phyloP scores from a whole-genome alignment of 2,888 invertebrate genomes.

The Hylaea fasciaria region DNA sequence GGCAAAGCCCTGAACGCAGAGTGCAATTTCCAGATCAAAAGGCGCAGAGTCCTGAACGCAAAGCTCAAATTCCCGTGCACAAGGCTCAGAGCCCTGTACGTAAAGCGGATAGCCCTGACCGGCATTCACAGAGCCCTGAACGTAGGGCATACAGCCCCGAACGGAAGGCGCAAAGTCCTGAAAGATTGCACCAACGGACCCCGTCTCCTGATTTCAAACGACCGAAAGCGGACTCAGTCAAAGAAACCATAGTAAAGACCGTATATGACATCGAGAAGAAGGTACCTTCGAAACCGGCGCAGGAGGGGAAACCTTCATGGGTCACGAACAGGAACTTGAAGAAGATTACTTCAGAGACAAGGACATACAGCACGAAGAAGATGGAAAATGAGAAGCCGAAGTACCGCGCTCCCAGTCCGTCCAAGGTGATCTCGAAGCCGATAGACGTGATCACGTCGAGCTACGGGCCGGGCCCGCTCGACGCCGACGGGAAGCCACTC shows the following conservation, averaged over 20 bases:
- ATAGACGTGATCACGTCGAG: constrained; percentile 90
- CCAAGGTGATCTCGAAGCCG: constrained; percentile 73
- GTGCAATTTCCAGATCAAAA: constrained; percentile 46
- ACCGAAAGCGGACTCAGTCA: constrained; percentile 56
- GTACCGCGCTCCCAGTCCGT: constrained; percentile 70
- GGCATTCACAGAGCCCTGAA: constrained; percentile 42
- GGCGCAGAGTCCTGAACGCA: constrained; percentile 45
- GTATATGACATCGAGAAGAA: constrained; percentile 66
- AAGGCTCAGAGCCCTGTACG: constrained; percentile 45
- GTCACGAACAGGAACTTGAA: constrained; percentile 85
- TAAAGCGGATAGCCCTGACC: constrained; percentile 46
- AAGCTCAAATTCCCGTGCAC: constrained; percentile 42
- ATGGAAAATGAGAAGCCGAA: constrained; percentile 73
- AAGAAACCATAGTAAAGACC: constrained; percentile 68
- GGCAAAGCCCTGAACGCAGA: constrained; percentile 52
- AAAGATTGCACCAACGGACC: constrained; percentile 57
- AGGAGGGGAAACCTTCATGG: constrained; percentile 87
- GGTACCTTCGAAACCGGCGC: constrained; percentile 61
- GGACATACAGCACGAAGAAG: constrained; percentile 70
- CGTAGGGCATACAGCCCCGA: constrained; percentile 44
- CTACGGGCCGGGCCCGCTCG: constrained; percentile 93
- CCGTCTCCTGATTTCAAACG: constrained; percentile 68
- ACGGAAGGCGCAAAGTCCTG: constrained; percentile 45
- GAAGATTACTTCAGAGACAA: constrained; percentile 76
- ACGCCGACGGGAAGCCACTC: constrained; percentile 91